Conservation (phyloP, 2,113 vertebrate species). For the Lonchura striata region DNA sequence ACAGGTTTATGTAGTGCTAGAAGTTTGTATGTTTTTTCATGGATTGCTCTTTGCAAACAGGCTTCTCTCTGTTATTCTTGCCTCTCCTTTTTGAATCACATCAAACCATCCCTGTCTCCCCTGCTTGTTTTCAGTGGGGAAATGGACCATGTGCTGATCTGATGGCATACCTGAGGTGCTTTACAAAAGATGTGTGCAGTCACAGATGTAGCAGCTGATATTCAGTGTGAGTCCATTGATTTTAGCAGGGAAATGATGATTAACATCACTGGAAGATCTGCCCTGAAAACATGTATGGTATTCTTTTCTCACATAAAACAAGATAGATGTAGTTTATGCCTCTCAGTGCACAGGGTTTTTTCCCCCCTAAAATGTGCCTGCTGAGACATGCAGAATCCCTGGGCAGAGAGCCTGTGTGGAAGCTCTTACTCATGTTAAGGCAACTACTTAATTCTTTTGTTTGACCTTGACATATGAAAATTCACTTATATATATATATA, state of each 20-base stretch:
- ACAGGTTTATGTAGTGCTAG: neutral
- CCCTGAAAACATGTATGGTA: neutral
- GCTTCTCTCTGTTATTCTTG: neutral
- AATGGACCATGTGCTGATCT: neutral
- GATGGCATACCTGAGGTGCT: neutral
- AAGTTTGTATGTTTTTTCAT: neutral
- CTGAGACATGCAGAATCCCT: neutral
- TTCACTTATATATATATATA: neutral
- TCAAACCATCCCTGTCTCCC: neutral
- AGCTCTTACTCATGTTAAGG: neutral
- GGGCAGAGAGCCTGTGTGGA: neutral
- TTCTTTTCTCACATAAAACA: neutral
- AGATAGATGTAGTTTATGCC: neutral
- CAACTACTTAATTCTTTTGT: neutral
- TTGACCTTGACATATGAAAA: neutral
- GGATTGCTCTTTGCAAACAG: neutral
- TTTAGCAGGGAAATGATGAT: neutral
- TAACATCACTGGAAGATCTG: neutral
- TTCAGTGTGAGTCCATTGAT: neutral
- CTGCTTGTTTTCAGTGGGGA: neutral
- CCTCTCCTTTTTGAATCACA: neutral
- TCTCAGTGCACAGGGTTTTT: neutral
- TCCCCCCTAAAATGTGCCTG: neutral
- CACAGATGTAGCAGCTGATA: neutral
- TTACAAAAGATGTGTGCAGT: neutral